A percentile compares a stretch with the other conserved stretches of the same genome.
Conservation (phyloP, 2,888 invertebrate species). For the Koerneria pararmatus region DNA sequence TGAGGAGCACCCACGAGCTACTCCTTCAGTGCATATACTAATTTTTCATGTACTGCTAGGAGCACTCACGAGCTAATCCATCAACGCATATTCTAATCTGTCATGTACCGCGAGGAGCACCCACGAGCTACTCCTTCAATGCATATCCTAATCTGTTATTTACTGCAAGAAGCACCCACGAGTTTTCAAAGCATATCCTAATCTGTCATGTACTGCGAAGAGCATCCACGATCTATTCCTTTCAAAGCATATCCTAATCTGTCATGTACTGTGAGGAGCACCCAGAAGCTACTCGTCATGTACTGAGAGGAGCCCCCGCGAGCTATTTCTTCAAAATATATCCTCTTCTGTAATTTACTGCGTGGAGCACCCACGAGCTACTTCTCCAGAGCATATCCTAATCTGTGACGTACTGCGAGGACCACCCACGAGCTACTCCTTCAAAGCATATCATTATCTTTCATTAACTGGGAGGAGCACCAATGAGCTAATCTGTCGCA, state of each 20-base stretch:
- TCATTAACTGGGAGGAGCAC: slow-evolving; percentile 46
- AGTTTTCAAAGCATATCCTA: slow-evolving; percentile 27
- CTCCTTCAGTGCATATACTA: slow-evolving; percentile 31
- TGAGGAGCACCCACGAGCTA: slow-evolving; percentile 48
- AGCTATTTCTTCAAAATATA: slow-evolving; percentile 32
- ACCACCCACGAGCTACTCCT: slow-evolving; percentile 51
- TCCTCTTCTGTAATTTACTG: slow-evolving; percentile 44
- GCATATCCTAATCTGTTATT: slow-evolving; percentile 35
- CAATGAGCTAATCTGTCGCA: slow-evolving; percentile 44
- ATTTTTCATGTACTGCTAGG: slow-evolving; percentile 45
- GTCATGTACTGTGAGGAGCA: slow-evolving; percentile 48
- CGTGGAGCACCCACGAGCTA: slow-evolving; percentile 48
- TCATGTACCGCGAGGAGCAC: slow-evolving; percentile 46
- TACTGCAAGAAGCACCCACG: slow-evolving; percentile 49
- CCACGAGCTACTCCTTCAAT: slow-evolving; percentile 49
- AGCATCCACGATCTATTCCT: slow-evolving; percentile 51
- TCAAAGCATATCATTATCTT: slow-evolving; percentile 31
- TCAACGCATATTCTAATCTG: slow-evolving; percentile 31
- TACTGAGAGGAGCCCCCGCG: slow-evolving; percentile 49
- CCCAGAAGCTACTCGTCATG: slow-evolving; percentile 49
- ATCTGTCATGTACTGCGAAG: slow-evolving; percentile 46
- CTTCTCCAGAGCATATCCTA: slow-evolving; percentile 31
- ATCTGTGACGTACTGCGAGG: slow-evolving; percentile 46
- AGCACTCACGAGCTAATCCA: slow-evolving; percentile 51
- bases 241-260: slow-evolving; percentile 29